phyloP scores from a whole-genome alignment of 2,113 vertebrate genomes.

The Cricetomys ansorgei region DNA sequence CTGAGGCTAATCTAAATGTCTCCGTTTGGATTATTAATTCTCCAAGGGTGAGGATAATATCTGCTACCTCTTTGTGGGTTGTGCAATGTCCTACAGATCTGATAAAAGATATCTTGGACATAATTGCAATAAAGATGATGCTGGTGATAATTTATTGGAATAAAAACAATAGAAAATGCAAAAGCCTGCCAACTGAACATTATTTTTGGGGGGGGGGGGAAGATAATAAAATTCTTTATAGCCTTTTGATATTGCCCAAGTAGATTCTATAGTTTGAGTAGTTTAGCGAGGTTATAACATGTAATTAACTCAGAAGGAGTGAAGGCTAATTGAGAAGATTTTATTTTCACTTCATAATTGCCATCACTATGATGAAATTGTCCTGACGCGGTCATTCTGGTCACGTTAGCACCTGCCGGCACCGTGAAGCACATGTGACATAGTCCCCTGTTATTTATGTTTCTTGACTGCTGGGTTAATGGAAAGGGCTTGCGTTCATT shows the following conservation, averaged over 20 bases:
- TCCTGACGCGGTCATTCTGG: slow-evolving; percentile 69
- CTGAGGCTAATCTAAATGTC: not conserved
- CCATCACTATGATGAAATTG: slow-evolving; percentile 71
- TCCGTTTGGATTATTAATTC: slow-evolving; percentile 9
- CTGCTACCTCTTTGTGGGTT: not conserved
- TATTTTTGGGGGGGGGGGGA: slow-evolving; percentile 59
- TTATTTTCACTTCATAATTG: slow-evolving; percentile 77
- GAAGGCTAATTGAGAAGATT: slow-evolving; percentile 72
- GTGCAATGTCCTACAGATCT: not conserved
- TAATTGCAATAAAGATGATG: not conserved
- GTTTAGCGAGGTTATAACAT: slow-evolving; percentile 74
- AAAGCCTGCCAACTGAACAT: not conserved
- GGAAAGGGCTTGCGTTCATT: slow-evolving; percentile 61
- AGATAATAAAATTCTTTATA: slow-evolving; percentile 53
- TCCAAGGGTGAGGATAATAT: not conserved
- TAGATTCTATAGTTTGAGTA: slow-evolving; percentile 67
- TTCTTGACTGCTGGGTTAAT: slow-evolving; percentile 74
- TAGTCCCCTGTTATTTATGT: slow-evolving; percentile 53
- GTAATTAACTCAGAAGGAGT: slow-evolving; percentile 74
- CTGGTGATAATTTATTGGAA: not conserved
- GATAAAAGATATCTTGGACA: not conserved
- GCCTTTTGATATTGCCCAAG: slow-evolving; percentile 37
- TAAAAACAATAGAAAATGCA: slow-evolving; percentile 47
- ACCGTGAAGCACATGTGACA: slow-evolving; percentile 65
- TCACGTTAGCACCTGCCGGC: slow-evolving; percentile 76